Conservation (phyloP, 2,113 vertebrate genomes). For the Morone chrysops region DNA sequence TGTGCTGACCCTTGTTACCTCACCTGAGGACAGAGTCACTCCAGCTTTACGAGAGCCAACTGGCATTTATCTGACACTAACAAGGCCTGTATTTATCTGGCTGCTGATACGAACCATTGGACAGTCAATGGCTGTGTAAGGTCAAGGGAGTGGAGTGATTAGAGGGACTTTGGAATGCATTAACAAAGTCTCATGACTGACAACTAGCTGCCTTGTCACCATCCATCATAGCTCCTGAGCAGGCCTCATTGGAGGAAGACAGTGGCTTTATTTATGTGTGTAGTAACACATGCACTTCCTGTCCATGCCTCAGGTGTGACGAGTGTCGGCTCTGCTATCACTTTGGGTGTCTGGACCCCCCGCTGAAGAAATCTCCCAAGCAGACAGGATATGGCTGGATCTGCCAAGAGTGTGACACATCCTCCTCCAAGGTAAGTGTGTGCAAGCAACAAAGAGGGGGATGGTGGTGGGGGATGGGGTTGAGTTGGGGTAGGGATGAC, state of each 20-base stretch:
- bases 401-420: constrained; percentile 98
- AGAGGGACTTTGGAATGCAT: constrained; percentile 64
- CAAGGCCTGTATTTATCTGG: constrained; percentile 55
- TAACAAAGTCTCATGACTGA: constrained; percentile 73
- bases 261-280: constrained; percentile 35
- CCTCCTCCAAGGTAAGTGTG: constrained; percentile 95
- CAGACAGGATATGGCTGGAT: constrained; percentile 99
- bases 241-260: constrained; percentile 11
- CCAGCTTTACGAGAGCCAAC: background rate
- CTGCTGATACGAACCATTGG: constrained; percentile 28
- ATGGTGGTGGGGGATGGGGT: too few relatives aligned
- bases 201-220: constrained; percentile 65
- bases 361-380: constrained; percentile 99
- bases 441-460: background rate
- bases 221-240: constrained; percentile 66
- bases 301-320: constrained; percentile 90
- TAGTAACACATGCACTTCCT: constrained; percentile 59
- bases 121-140: constrained; percentile 31
- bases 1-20: background rate
- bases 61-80: constrained; percentile 51
- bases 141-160: constrained; percentile 56
- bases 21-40: constrained; percentile 8
- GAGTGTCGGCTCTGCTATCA: constrained; percentile 97
- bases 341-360: constrained; percentile 98
- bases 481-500: background rate